phyloP scores from a whole-genome alignment of 2,113 vertebrate species.

The Aptenodytes forsteri region DNA sequence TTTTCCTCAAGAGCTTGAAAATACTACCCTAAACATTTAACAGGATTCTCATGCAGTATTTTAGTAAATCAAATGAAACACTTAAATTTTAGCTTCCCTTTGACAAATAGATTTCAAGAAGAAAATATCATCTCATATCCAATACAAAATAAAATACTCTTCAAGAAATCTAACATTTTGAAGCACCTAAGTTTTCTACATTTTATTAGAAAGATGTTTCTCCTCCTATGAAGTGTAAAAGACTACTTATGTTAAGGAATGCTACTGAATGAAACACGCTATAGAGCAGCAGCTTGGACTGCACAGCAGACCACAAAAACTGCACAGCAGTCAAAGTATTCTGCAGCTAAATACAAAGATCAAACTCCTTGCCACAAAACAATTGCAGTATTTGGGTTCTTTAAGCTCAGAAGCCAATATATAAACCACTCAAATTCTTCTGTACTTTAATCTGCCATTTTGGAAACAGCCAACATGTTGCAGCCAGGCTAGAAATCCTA shows the following conservation, averaged over 20 bases:
- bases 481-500: neutral
- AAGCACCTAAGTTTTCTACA: neutral
- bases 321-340: neutral
- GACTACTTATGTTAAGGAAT: neutral
- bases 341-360: neutral
- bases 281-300: neutral
- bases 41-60: neutral
- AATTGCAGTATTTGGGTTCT: accelerated
- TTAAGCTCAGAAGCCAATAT: neutral
- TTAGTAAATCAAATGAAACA: neutral
- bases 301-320: neutral
- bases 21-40: neutral
- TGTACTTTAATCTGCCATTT: neutral
- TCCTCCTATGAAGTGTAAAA: neutral
- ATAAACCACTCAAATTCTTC: neutral
- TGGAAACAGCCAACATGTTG: neutral
- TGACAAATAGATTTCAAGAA: neutral
- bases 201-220: neutral
- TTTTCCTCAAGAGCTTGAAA: neutral
- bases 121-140: neutral
- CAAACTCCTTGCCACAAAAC: neutral
- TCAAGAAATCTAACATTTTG: neutral
- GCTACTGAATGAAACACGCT: neutral
- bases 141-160: neutral
- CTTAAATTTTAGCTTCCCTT: neutral